Evolutionary conservation across 1,140 invertebrate species (phyloP).

Genomic region (Drosophila ohnishii): DNA sequence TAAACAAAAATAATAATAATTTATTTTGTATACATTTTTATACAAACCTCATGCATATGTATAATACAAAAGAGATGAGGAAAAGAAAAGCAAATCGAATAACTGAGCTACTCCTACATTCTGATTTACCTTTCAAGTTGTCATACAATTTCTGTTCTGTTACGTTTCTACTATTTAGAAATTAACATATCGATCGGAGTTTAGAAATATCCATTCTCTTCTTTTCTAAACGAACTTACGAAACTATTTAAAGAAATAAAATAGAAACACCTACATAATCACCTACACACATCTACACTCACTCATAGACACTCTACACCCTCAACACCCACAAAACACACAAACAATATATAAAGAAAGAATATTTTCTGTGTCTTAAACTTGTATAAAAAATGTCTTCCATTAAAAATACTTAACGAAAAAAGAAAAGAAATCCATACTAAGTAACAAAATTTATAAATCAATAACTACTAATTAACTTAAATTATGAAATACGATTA

Average conservation of each 20-base stretch:
- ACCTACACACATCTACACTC: conserved; percentile 30
- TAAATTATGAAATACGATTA: conserved; percentile 67
- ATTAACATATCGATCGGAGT: conserved; percentile 67
- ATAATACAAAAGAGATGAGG: conserved; percentile 8
- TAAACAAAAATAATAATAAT: conserved; percentile 41
- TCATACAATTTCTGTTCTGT: conserved; percentile 33
- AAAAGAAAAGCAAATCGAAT: conserved; percentile 15
- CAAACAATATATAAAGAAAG: conserved; percentile 66
- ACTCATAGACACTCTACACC: conserved; percentile 26
- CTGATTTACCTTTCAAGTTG: conserved; percentile 20
- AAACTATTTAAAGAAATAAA: conserved; percentile 49
- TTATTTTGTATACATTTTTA: conserved; percentile 79
- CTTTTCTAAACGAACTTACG: conserved; percentile 45
- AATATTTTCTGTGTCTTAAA: conserved; percentile 83
- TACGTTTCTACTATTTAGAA: conserved; percentile 40
- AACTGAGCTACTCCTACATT: conserved; percentile 28
- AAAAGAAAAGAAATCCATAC: conserved; percentile 42
- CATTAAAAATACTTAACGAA: conserved; percentile 80
- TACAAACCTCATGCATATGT: conserved; percentile 64
- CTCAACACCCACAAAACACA: conserved; percentile 26
- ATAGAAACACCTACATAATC: conserved; percentile 30
- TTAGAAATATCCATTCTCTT: conserved; percentile 39
- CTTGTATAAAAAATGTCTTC: conserved; percentile 83
- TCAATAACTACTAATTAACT: conserved; percentile 74
- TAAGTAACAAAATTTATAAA: conserved; percentile 60